Percentiles rank a stretch among this genome's conserved stretches.
These are phyloP conservation scores for Accipiter virgatus DNA, from an alignment of 2,113 vertebrate species.

Conservation along the genomic window DNA sequence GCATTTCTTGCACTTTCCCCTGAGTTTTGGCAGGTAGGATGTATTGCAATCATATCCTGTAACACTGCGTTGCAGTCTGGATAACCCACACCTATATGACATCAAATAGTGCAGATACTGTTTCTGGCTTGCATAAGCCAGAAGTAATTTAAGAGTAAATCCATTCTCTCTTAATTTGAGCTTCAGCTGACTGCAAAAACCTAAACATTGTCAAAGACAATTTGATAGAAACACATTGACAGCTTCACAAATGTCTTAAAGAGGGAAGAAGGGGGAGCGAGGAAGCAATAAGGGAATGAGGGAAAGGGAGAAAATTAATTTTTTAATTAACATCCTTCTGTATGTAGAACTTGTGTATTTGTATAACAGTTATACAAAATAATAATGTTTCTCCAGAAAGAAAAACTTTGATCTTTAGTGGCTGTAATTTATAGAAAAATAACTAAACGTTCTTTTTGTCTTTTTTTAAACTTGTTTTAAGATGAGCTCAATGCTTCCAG, in stretches of 20 bases:
- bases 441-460: not conserved
- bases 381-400: not conserved
- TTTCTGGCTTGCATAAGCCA: not conserved
- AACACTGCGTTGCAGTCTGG: fast-evolving
- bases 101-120: not conserved
- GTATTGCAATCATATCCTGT: not conserved
- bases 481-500: not conserved
- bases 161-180: not conserved
- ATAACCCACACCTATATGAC: not conserved
- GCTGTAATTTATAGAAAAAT: not conserved
- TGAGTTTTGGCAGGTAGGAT: not conserved
- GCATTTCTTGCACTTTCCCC: not conserved
- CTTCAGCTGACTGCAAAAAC: not conserved
- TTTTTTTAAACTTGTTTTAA: not conserved
- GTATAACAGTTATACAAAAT: not conserved
- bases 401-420: not conserved
- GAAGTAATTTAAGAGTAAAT: not conserved
- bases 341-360: not conserved
- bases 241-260: not conserved
- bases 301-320: not conserved
- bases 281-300: not conserved
- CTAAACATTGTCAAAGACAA: not conserved
- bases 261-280: not conserved
- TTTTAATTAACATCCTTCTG: not conserved
- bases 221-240: not conserved